Base-by-base conservation (phyloP, 2,113 vertebrate species). In the Polypterus bichir region DNA sequence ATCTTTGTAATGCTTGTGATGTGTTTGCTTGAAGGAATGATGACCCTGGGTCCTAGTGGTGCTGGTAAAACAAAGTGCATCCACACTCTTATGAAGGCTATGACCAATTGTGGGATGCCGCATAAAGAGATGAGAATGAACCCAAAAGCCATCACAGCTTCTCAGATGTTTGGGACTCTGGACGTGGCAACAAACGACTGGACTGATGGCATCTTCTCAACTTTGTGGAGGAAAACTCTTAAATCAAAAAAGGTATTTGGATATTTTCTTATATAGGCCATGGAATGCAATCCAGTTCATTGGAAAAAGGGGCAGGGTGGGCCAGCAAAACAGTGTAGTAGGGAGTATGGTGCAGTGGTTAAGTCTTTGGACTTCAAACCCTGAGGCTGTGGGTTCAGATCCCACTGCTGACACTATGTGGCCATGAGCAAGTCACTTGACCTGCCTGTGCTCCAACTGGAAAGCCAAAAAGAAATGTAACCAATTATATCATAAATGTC, bases 191-290 rank as follows among this genome's bases (percentile, higher is more conserved):
- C 84, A 52, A 87, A 86, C 57, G 86, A 88, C 66, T 88, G 86
- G 86, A 88, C 86, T 54, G 86, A 88, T 66, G 86, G 86, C 45
- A 87, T 88, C 55, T 88, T 88, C 67, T 88, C 86, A 53, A 85
- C 84, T 5, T 72, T 88, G 44, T 88, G 86, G 85, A 82, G 83
- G 58, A 88, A 79, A 75, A 88, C 84, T 0, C 67, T 86, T n/a
- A 86, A 87, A 73, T 46, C 75, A 61, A 88, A 86, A 71, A 87
- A 85, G 59, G 82, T 52, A 10, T 27, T 27, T 27, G 27, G 27
- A 2, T 27, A 27, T 27, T 27, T 27, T 27, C 27, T 27, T 27
- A 27, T 27, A 27, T 27, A 27, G 27, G 27, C 27, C 27, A 27
- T 27, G 27, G 27, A 27, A 27, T 27, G 27, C 27, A 27, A 27